Conservation (phyloP, 2,797 vertebrate species). For the Brotula barbata region DNA sequence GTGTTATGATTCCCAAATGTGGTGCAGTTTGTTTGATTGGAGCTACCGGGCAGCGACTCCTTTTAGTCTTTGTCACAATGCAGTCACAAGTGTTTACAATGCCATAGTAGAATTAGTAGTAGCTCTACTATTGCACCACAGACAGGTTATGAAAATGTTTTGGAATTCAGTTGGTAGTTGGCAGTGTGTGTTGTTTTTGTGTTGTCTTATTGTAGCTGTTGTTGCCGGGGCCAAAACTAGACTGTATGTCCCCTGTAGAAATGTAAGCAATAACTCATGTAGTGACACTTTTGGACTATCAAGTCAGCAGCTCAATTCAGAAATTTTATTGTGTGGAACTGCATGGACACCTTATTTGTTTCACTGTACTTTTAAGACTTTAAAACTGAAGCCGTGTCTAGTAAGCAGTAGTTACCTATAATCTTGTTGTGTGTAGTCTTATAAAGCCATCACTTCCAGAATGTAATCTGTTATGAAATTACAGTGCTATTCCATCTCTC, state of each 20-base stretch:
- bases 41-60: no score
- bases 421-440: background rate
- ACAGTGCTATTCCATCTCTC: background rate
- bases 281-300: background rate
- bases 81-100: no score
- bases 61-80: no score
- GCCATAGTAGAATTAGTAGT: no score
- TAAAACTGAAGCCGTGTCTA: background rate
- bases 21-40: no score
- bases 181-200: no score
- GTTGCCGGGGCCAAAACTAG: no score
- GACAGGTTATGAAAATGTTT: no score
- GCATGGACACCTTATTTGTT: background rate
- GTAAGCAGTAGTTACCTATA: background rate
- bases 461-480: background rate
- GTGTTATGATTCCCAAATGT: no score
- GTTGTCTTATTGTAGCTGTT: no score
- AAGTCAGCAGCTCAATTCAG: background rate
- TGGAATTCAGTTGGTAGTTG: no score
- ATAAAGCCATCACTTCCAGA: background rate
- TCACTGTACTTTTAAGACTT: background rate
- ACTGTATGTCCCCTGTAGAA: background rate
- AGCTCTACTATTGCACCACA: no score
- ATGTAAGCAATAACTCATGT: background rate
- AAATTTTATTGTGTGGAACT: conserved; percentile 6